Conservation (phyloP, 35 echinoderm and acorn worm species). For the Lytechinus pictus region DNA sequence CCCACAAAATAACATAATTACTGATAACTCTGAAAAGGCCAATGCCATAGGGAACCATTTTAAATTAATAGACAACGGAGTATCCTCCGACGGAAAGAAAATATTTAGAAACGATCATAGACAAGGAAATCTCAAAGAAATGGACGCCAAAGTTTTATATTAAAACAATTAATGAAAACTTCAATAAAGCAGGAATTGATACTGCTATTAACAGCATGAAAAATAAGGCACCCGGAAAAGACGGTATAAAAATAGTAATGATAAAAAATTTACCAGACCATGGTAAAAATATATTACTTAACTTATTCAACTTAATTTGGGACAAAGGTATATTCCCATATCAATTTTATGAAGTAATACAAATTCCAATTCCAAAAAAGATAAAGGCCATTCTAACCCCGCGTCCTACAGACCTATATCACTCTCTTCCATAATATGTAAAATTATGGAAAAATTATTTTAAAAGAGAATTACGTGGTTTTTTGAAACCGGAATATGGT, state of each 20-base stretch:
- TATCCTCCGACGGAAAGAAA: not conserved
- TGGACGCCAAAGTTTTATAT: not conserved
- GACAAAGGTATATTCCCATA: not conserved
- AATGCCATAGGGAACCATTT: not conserved
- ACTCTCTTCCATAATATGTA: not conserved
- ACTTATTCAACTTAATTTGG: not conserved
- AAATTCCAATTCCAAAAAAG: conserved; percentile 6
- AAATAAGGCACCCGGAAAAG: not conserved
- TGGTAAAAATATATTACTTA: not conserved
- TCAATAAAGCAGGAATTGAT: not conserved
- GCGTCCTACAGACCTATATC: conserved; percentile 33
- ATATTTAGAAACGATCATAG: not conserved
- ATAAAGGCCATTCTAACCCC: conserved; percentile 26
- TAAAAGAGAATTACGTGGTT: conserved; percentile 7
- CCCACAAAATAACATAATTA: not conserved
- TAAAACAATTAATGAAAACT: not conserved
- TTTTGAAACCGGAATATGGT: too few relatives aligned
- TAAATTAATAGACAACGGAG: not conserved
- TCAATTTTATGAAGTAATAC: not conserved
- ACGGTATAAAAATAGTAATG: not conserved
- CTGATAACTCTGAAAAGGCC: too few relatives aligned
- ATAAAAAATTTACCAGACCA: not conserved
- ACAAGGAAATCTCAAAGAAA: not conserved
- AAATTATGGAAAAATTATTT: conserved; percentile 61
- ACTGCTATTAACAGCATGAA: not conserved